Evolutionary conservation across 1,140 invertebrate genomes (phyloP), one percentile per base, ranked within the genome.

Genomic region (Pararge aegeria): DNA sequence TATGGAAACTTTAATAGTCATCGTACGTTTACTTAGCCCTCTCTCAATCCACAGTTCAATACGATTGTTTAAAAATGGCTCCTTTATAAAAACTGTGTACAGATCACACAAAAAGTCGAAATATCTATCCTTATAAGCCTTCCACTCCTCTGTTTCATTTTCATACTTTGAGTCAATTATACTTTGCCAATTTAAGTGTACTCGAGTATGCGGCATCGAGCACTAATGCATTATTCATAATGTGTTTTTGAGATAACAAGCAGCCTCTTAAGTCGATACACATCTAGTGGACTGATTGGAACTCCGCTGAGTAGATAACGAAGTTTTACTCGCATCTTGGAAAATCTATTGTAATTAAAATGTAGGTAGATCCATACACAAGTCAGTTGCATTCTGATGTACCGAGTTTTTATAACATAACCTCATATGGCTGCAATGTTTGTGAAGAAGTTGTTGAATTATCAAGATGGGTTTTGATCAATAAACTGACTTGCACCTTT

Each of bases 171-270:
- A 89, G 80, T 83, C 84, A 89, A 89, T 89, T 89, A 89, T 87
- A 79, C 78, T 79, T 81, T 64, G 80, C 83, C 85, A 81, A 85
- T 88, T 88, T 84, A 84, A 83, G 80, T 79, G 75, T 78, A 77
- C 76, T 55, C 68, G 75, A 70, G 72, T 78, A 76, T 75, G 65
- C 65, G 66, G 71, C 68, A 64, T 54, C 70, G 70, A 61, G 67
- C 68, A 68, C 82, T 87, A 70, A 87, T 89, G 87, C 82, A 85
- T 89, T 89, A 89, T 89, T 89, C 83, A 89, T 89, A 87, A 80
- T 85, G 77, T 83, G 81, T 85, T 83, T 88, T 87, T 87, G 79
- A 87, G 86, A 89, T 89, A 89, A 89, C 86, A 87, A 89, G 86
- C 78, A 70, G 68, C 61, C 73, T 78, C 75, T 83, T 75, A 80